Conservation (phyloP, 1,140 invertebrate species). For the Arion vulgaris region DNA sequence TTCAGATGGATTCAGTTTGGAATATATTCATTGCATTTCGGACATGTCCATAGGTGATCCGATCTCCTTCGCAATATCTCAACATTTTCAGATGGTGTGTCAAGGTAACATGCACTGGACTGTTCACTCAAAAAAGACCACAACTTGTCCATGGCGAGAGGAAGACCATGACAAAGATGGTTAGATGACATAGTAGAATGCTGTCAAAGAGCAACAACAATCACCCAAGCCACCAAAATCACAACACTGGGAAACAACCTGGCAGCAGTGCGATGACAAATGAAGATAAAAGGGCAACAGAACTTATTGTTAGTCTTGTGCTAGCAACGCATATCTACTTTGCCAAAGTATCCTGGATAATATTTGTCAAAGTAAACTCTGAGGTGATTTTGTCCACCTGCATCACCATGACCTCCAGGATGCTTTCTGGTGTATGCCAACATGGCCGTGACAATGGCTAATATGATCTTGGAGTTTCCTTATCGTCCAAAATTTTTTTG, state of each 20-base stretch:
- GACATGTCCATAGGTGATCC: too few species aligned
- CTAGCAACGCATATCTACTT: slow-evolving; percentile 99
- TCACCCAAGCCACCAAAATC: too few species aligned
- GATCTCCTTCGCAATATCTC: too few species aligned
- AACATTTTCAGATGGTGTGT: slow-evolving; percentile 84
- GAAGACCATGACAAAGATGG: too few species aligned
- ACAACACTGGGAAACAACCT: too few species aligned
- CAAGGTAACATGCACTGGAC: slow-evolving; percentile 86
- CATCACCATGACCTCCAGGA: slow-evolving; percentile 99
- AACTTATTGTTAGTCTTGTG: slow-evolving; percentile 92
- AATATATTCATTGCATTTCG: too few species aligned
- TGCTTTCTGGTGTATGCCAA: slow-evolving; percentile 99
- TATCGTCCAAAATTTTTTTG: slow-evolving; percentile 83
- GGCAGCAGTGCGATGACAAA: too few species aligned
- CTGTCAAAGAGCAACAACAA: too few species aligned
- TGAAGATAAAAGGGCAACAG: slow-evolving; percentile 87
- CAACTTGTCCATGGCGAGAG: slow-evolving; percentile 93
- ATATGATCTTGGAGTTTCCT: slow-evolving; percentile 99
- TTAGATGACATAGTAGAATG: too few species aligned
- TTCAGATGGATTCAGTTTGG: too few species aligned
- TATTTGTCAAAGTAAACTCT: slow-evolving; percentile 99
- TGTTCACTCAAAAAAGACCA: slow-evolving; percentile 84
- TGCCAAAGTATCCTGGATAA: slow-evolving; percentile 99
- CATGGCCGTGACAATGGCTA: slow-evolving; percentile 98
- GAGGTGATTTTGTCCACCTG: slow-evolving; percentile 99